A percentile compares a stretch with the other conserved stretches of the same genome.
Evolutionary conservation across 2,113 vertebrate genomes (phyloP).

Genomic region (Mormyrus iriodes): DNA sequence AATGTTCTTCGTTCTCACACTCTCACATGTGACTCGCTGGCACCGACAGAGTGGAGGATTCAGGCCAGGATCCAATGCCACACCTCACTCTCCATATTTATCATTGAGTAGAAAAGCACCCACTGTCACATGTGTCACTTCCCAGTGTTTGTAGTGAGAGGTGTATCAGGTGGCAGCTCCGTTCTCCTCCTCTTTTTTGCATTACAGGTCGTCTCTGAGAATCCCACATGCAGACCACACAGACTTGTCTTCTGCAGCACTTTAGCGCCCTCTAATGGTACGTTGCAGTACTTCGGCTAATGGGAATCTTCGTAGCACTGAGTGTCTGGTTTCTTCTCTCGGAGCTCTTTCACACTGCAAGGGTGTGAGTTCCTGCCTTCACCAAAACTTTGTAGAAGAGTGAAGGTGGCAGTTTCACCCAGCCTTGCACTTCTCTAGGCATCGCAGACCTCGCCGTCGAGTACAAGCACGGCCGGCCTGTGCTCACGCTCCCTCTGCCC

Average conservation of each 20-base stretch:
- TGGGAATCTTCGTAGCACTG: not conserved
- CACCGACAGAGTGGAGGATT: not conserved
- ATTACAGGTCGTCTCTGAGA: slow-evolving; percentile 7
- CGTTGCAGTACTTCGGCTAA: not conserved
- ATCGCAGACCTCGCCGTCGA: slow-evolving; percentile 64
- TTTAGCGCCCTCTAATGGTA: slow-evolving; percentile 52
- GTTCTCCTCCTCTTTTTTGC: not conserved
- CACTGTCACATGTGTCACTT: not conserved
- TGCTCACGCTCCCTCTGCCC: slow-evolving; percentile 74
- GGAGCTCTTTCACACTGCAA: not conserved
- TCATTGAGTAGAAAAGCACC: not conserved
- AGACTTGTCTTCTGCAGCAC: slow-evolving; percentile 46
- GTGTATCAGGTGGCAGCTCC: not conserved
- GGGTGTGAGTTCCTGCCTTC: not conserved
- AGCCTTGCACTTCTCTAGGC: not conserved
- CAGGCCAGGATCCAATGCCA: not conserved
- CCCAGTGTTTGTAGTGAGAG: not conserved
- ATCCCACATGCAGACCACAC: not conserved
- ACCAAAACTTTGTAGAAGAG: not conserved
- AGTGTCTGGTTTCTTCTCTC: not conserved
- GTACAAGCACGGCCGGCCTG: slow-evolving; percentile 75
- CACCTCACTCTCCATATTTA: not conserved
- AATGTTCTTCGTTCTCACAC: not conserved
- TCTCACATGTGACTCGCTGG: not conserved
- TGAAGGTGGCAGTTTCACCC: not conserved